Evolutionary conservation across 2,113 vertebrate genomes (phyloP), one percentile per base, ranked within the genome.

Genomic region (Leptobrachium ailaonicum): DNA sequence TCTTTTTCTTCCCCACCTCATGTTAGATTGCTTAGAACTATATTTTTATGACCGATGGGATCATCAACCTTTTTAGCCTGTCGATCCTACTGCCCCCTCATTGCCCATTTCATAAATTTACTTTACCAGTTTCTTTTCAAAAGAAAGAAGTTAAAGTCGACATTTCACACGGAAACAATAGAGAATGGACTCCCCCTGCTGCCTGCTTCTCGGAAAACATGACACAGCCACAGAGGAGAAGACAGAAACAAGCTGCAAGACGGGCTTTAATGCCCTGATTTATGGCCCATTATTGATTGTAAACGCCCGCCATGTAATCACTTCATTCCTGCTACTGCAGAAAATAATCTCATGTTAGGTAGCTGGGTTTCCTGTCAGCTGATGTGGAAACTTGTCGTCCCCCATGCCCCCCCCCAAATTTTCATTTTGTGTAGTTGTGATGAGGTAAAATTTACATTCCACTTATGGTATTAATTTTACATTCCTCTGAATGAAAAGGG

Each of bases 181-280:
- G 96, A 94, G 92, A 95, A 92, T 95, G 90, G 92, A 92, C 96
- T 96, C 96, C 96, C 96, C 94, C 96, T 98, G 90, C 95, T 95
- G 96, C 90, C 93, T 86, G 82, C 85, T 88, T 74, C 66, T 73
- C 86, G 92, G 88, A 95, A 88, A 91, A 92, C 94, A 88, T 71
- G 72, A 84, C 84, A 83, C 82, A 80, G 74, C 20, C 20, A 75
- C 80, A 88, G 75, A 83, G 68, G 82, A 41, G 79, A 83, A 69
- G 84, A 87, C 82, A 86, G 87, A 83, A 90, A 85, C 82, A 84
- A 87, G 79, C 84, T 85, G 81, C 85, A 75, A 83, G 88, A 86
- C 86, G 90, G 86, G 84, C 85, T 90, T 88, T 90, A 92, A 89
- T 82, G 86, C 87, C 83, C 82, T 90, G 88, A 90, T 93, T 91